Conservation (phyloP, 2,797 vertebrate genomes). For the Phaenicophaeus curvirostris region DNA sequence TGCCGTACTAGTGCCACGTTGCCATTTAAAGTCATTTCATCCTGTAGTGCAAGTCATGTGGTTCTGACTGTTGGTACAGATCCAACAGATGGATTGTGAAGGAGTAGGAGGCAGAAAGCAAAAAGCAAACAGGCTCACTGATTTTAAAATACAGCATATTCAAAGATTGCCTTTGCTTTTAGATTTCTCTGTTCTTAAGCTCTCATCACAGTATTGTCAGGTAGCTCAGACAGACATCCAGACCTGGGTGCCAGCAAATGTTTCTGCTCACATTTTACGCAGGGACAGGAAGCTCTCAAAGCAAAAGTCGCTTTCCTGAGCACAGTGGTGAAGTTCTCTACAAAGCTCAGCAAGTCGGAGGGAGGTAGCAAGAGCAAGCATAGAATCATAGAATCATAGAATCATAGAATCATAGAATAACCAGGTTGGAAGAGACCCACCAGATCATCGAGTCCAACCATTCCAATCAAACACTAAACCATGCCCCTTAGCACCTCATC, state of each 20-base stretch:
- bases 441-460: too few relatives aligned
- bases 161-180: background rate
- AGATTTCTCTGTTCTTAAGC: background rate
- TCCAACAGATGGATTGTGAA: conserved; percentile 26
- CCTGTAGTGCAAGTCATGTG: conserved; percentile 29
- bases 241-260: background rate
- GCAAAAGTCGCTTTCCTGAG: background rate
- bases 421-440: too few relatives aligned
- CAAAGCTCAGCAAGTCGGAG: background rate
- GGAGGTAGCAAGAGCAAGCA: background rate
- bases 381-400: too few relatives aligned
- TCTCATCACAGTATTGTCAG: background rate
- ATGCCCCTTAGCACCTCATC: too few relatives aligned
- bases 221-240: background rate
- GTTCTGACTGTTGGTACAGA: conserved; percentile 16
- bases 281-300: background rate
- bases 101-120: background rate
- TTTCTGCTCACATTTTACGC: background rate
- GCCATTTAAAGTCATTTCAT: conserved; percentile 65
- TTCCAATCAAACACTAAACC: too few relatives aligned
- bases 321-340: background rate
- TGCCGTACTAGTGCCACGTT: background rate
- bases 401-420: too few relatives aligned
- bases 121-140: background rate
- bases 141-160: background rate